Evolutionary conservation across 2,113 vertebrate species (phyloP).

Genomic region (Lontra canadensis): DNA sequence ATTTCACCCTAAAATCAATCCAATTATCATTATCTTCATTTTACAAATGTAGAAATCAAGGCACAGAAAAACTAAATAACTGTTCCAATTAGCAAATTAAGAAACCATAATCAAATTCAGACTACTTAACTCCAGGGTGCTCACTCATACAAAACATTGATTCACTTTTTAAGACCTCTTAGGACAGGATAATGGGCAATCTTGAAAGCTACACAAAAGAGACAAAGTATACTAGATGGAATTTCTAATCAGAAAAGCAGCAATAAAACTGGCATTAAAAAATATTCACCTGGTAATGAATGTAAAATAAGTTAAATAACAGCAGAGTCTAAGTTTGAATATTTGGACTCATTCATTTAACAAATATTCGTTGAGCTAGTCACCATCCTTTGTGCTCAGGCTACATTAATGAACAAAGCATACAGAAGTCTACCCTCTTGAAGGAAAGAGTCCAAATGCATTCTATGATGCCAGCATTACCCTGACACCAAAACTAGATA

Average conservation of each 20-base stretch:
- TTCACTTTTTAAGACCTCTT: not conserved
- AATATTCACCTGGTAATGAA: not conserved
- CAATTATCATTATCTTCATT: not conserved
- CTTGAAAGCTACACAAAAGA: not conserved
- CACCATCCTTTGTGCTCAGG: not conserved
- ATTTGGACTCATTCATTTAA: not conserved
- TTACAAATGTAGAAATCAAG: not conserved
- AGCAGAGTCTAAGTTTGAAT: not conserved
- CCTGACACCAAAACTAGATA: not conserved
- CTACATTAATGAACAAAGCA: not conserved
- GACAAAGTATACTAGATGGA: not conserved
- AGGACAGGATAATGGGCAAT: not conserved
- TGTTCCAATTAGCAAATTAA: not conserved
- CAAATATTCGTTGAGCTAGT: not conserved
- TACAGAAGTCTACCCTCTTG: not conserved
- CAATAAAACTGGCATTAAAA: constrained; percentile 2
- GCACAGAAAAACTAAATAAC: not conserved
- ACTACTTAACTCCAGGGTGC: not conserved
- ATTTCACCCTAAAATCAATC: not conserved
- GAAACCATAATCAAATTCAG: not conserved
- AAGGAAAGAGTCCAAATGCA: not conserved
- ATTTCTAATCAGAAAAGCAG: not conserved
- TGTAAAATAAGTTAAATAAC: not conserved
- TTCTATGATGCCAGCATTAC: not conserved
- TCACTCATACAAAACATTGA: not conserved